Base-by-base conservation (phyloP, 2,797 vertebrate genomes). In the Takifugu ocellatus region DNA sequence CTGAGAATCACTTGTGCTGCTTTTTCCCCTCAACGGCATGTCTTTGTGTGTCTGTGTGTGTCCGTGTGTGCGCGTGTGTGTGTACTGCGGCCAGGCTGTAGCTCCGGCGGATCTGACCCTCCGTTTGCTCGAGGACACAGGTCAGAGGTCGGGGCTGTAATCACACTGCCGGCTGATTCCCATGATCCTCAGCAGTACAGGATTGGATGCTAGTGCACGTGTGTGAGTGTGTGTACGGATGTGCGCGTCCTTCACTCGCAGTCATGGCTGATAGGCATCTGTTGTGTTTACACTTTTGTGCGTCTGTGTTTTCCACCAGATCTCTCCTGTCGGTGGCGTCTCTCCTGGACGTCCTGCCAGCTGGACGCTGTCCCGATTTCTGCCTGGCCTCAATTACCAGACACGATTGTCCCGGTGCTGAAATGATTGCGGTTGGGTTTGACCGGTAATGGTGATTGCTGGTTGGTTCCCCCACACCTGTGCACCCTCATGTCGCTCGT, bases 131-230 rank as follows among this genome's bases (percentile, higher is more conserved):
- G 50, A 81, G 84, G 86, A 83, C 69, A 66, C 50, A 31, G 79
- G 68, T 77, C 86, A 84, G 59, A 82, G 88, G 88, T 91, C 89
- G 82, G 14, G 62, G 84, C 68, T 79, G 84, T 79, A 91, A 89
- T 91, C 88, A 90, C 84, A 85, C 85, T 80, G 70, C 80, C 85
- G 86, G 86, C 85, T 73, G 85, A 73, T 92, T 90, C 89, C 86
- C 87, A 89, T 85, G 75, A 72, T 84, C 62, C 79, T 81, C 54
- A 26, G 75, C 68, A 57, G 67, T 61, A 56, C 50, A 51, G 64
- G 27, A 69, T 56, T 71, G 68, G 64, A 80, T 6, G 14, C 56
- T 70, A 3, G 17, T 70, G 53, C 72, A 10, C 70, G 55, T 65
- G 43, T 52, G 36, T 61, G 31, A 27, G 42, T 33, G 25, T 31